Base-by-base conservation (phyloP, 2,113 vertebrate species). In the Notothenia coriiceps region DNA sequence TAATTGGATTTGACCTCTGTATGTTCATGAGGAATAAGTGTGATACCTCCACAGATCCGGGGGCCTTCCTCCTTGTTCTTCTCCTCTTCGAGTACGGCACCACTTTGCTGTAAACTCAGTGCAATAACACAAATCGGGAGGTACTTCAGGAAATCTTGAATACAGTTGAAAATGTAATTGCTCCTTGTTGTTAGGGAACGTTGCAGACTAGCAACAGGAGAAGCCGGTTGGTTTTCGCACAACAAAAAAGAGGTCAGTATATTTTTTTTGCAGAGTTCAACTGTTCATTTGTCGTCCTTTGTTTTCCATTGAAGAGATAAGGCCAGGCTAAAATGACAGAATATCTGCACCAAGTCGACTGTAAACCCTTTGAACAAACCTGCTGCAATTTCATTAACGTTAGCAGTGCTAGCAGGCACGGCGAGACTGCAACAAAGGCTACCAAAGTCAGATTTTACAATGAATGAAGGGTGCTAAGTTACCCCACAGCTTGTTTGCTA, bases 1-100 rank as follows among this genome's bases (percentile, higher is more conserved):
- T 96, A 95, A 99, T 99, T 90, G 98, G 98, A 96, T 96, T 97
- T 90, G 98, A 99, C 95, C 98, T 98, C 96, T 98, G 98, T 98
- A 99, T 97, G 98, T 98, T 99, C 98, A 99, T 99, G 96, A 95
- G 97, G 96, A 96, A 97, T 90, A 94, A 87, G 94, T 94, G 92
- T 33, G 83, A 87, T 73, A 87, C 70, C 90, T 94, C 92, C 93
- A 85, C 87, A 73, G 63, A 86, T 82, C 11, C 60, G 66, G 60
- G 67, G 62, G 52, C 35, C 71, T 84, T 87, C 82, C 80, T 78
- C 65, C 63, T 77, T 8, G 18, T 59, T 70, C 51, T 76, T 40
- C 59, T 74, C 46, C 44, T 79, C 73, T 67, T 82, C 57, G 60
- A 15, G 15, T 29, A 17, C 44, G 63, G 55, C 70, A 83, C 61